phyloP scores from a whole-genome alignment of 2,888 invertebrate species.

The Dasypolia templi region DNA sequence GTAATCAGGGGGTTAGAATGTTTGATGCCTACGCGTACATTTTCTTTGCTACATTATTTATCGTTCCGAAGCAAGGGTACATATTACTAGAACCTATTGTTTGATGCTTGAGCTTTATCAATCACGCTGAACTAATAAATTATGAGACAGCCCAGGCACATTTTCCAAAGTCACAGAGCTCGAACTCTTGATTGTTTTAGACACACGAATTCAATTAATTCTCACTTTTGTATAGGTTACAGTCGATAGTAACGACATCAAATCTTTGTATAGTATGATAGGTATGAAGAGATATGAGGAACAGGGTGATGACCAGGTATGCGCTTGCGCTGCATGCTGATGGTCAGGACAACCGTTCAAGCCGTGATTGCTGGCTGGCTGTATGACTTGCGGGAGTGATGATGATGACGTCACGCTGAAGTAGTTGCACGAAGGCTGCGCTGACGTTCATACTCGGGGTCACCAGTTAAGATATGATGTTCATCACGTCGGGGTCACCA shows the following conservation, averaged over 20 bases:
- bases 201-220: conserved; percentile 54
- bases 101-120: conserved; percentile 53
- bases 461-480: too few relatives aligned
- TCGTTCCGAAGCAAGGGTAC: conserved; percentile 35
- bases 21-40: conserved; percentile 36
- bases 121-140: conserved; percentile 60
- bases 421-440: too few relatives aligned
- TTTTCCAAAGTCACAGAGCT: conserved; percentile 53
- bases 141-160: conserved; percentile 42
- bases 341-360: too few relatives aligned
- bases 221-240: conserved; percentile 37
- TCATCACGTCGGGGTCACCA: too few relatives aligned
- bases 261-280: conserved; percentile 13
- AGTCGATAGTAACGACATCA: conserved; percentile 18
- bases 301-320: too few relatives aligned
- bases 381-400: too few relatives aligned
- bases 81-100: conserved; percentile 54
- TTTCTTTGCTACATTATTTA: conserved; percentile 66
- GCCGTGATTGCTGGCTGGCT: too few relatives aligned
- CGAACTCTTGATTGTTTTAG: conserved; percentile 41
- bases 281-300: too few relatives aligned
- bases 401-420: too few relatives aligned
- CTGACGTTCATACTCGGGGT: too few relatives aligned
- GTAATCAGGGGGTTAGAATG: too few relatives aligned
- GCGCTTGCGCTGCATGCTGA: too few relatives aligned